Conservation (phyloP, 2,797 vertebrate genomes). For the Mallotus villosus region DNA sequence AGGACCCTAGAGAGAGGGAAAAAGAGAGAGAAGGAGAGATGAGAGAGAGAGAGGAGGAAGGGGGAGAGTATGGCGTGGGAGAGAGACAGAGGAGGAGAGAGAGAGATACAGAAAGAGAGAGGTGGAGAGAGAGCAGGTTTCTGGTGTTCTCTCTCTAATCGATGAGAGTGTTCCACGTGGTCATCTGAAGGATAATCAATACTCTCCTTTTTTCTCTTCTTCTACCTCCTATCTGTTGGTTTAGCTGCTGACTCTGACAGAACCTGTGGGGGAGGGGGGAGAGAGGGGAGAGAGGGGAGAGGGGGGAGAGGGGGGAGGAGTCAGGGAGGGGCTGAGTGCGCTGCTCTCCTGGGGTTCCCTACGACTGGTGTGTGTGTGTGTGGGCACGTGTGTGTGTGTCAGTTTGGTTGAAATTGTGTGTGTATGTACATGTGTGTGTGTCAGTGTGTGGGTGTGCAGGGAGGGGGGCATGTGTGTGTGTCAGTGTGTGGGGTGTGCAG, state of each 20-base stretch:
- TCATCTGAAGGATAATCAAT: slow-evolving; percentile 84
- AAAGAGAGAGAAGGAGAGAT: slow-evolving; percentile 16
- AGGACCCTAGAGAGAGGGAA: slow-evolving; percentile 67
- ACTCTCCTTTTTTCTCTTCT: slow-evolving; percentile 45
- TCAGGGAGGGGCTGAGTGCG: slow-evolving; percentile 47
- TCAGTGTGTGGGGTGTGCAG: not conserved
- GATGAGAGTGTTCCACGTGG: slow-evolving; percentile 78
- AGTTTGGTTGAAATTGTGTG: not conserved
- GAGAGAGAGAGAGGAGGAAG: no score
- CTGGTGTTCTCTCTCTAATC: slow-evolving; percentile 64
- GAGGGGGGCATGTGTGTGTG: not conserved
- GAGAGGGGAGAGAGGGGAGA: slow-evolving; percentile 36
- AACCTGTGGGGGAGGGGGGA: slow-evolving; percentile 64
- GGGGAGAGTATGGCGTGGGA: no score
- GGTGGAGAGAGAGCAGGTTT: slow-evolving; percentile 23
- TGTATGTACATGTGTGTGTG: not conserved
- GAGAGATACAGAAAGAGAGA: slow-evolving; percentile 35
- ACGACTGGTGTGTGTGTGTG: slow-evolving; percentile 22
- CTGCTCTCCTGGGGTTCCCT: slow-evolving; percentile 51
- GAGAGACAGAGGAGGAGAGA: not conserved
- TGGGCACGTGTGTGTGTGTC: slow-evolving; percentile 5
- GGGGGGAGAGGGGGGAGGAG: slow-evolving; percentile 8
- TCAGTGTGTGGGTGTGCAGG: not conserved
- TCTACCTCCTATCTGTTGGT: slow-evolving; percentile 68
- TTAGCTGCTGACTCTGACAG: slow-evolving; percentile 84